These are phyloP conservation scores for Herpetotheres cachinnans DNA, from an alignment of 2,113 vertebrate genomes.

Conservation along the genomic window DNA sequence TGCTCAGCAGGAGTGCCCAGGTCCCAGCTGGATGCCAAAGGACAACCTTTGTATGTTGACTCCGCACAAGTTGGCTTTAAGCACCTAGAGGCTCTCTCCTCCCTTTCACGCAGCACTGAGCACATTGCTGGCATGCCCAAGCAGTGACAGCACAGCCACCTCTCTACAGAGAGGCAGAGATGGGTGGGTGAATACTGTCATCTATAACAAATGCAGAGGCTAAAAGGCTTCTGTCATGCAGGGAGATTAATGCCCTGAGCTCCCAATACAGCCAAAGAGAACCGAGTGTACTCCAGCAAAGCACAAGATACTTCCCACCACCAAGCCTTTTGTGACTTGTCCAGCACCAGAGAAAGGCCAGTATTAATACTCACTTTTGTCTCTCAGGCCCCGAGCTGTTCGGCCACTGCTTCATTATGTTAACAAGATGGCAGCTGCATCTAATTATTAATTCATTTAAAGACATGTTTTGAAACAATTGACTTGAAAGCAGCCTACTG, in stretches of 20 bases:
- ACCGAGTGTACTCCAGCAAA: rapidly evolving
- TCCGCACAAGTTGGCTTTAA: background rate
- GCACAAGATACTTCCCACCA: background rate
- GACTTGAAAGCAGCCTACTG: background rate
- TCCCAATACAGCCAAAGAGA: background rate
- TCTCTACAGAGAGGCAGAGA: background rate
- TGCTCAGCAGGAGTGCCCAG: background rate
- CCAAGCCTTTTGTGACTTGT: background rate
- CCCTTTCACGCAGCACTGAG: background rate
- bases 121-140: background rate
- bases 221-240: background rate
- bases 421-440: background rate
- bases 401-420: background rate
- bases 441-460: background rate
- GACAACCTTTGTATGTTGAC: background rate
- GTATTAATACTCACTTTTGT: background rate
- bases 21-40: background rate
- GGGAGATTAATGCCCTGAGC: background rate
- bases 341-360: background rate
- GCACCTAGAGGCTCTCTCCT: background rate
- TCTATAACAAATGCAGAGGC: background rate
- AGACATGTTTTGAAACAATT: background rate
- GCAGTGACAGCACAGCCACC: background rate
- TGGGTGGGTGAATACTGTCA: rapidly evolving
- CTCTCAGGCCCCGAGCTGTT: background rate